Base-by-base conservation (phyloP, 2,888 invertebrate species). In the Megamerina dolium region DNA sequence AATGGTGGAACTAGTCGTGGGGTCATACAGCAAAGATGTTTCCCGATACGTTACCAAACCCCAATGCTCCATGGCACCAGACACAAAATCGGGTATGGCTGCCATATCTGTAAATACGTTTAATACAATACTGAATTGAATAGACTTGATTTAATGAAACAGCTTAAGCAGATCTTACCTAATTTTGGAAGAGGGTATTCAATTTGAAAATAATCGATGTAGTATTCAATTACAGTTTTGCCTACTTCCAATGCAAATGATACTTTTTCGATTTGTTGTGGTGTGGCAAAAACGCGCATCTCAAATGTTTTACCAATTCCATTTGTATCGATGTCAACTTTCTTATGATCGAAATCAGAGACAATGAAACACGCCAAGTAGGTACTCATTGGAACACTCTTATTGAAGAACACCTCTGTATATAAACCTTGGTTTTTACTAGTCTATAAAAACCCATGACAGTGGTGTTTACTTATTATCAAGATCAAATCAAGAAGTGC, bases 51-150 rank as follows among this genome's bases (percentile, higher is more conserved):
- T 95, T 12, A 97, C 87, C 37, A 97, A 74, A 4, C 80, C 80
- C 96, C 96, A 96, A 90, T 73, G 95, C 86, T 96, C 96, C 81
- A 96, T 96, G 0, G 96, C 96, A 2, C 96, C 95, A 1, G 70
- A 71, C 0, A 72, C 70, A 23, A 68, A 71, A 50, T 73, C 73
- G 2, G 71, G 72, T 43, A 72, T 71, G 8, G 70, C 73, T 8
- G 61, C 67, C 69, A 70, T 68, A 37, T 72, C 64, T 65, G 32
- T 2, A 50, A 9, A 30, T 26, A 39, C 10, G n/a, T n/a, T n/a
- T n/a, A n/a, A n/a, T n/a, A n/a, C n/a, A n/a, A n/a, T 13, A 35
- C 8, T 29, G 12, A 29, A n/a, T n/a, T n/a, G n/a, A n/a, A n/a
- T n/a, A n/a, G n/a, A n/a, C n/a, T n/a, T n/a, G n/a, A n/a, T n/a